These are phyloP conservation scores for Digitonthophagus gazella DNA, from an alignment of 2,888 invertebrate species.

Conservation along the genomic window DNA sequence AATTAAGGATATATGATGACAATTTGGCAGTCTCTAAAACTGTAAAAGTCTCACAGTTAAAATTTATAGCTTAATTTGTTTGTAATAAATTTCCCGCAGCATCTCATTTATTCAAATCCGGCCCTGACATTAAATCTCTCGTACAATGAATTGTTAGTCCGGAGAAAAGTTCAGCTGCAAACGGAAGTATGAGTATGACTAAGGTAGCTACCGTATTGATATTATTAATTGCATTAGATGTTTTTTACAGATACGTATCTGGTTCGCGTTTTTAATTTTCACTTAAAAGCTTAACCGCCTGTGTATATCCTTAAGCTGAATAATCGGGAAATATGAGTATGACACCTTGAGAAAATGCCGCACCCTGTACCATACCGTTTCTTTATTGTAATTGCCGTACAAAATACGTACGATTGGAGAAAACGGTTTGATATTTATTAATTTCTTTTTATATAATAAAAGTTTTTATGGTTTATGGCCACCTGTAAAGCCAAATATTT, in stretches of 20 bases:
- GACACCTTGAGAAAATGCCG: background rate
- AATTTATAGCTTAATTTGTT: background rate
- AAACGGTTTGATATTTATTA: background rate
- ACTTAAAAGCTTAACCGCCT: background rate
- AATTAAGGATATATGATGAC: background rate
- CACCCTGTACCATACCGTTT: background rate
- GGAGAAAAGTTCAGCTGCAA: background rate
- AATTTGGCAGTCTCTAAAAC: background rate
- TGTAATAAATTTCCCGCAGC: background rate
- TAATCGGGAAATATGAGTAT: background rate
- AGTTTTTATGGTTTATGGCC: conserved; percentile 8
- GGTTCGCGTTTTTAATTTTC: background rate
- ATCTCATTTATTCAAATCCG: background rate
- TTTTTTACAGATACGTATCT: background rate
- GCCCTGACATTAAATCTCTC: background rate
- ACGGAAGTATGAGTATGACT: background rate
- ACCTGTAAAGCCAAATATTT: conserved; percentile 2
- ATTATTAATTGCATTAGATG: background rate
- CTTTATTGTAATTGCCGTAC: background rate
- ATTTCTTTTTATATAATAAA: background rate
- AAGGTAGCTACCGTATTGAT: background rate
- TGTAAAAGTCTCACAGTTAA: background rate
- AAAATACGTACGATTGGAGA: too few species aligned
- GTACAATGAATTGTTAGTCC: background rate
- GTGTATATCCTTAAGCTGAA: background rate